Percentiles rank a stretch among this genome's conserved stretches.
These are phyloP conservation scores for Limanda limanda DNA, from an alignment of 2,113 vertebrate genomes.

Conservation along the genomic window DNA sequence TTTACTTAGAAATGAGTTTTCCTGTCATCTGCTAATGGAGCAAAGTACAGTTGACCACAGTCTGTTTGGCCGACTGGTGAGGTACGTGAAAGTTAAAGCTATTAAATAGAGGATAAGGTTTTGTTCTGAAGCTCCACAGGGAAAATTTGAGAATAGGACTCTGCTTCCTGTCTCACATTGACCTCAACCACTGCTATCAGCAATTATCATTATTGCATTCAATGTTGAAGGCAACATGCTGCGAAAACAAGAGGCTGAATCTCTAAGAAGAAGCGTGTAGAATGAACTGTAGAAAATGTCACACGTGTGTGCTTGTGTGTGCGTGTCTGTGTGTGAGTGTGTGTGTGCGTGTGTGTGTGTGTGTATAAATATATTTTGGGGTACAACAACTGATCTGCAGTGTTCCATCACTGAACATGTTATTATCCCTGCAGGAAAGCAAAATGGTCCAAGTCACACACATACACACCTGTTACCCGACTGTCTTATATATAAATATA, in stretches of 20 bases:
- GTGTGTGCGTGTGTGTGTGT: background rate
- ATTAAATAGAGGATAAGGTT: constrained; percentile 17
- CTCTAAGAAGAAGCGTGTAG: background rate
- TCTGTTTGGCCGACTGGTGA: background rate
- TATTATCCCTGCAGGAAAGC: background rate
- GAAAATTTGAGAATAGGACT: background rate
- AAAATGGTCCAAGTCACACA: background rate
- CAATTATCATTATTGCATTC: too few species aligned
- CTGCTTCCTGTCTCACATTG: background rate
- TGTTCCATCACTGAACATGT: background rate
- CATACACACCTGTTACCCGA: background rate
- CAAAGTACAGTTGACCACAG: background rate
- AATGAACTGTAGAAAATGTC: too few species aligned
- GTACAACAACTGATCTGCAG: background rate
- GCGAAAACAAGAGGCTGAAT: background rate
- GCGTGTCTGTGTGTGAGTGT: background rate
- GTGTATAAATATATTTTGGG: background rate
- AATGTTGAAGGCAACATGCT: too few species aligned
- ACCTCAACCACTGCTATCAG: background rate
- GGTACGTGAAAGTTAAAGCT: constrained; percentile 3
- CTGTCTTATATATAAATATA: too few species aligned
- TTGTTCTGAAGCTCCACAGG: background rate
- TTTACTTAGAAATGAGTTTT: too few species aligned
- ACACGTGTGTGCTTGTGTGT: background rate
- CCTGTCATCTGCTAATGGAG: background rate